Conservation (phyloP, 2,888 invertebrate genomes). For the Conus canariensis region DNA sequence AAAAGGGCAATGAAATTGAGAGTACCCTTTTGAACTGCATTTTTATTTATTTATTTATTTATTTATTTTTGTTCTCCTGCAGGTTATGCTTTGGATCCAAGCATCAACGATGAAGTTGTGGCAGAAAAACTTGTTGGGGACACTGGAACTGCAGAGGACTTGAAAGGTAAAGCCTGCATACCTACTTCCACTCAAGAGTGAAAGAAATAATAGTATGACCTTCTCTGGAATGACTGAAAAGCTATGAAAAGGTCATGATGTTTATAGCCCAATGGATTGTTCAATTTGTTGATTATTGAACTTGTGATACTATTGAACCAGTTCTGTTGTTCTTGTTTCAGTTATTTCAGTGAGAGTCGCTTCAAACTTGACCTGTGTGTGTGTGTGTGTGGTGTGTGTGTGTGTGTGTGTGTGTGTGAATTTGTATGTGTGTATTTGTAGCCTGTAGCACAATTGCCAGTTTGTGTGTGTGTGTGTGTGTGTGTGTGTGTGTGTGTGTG, state of each 20-base stretch:
- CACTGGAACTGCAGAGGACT: slow-evolving; percentile 85
- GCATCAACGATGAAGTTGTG: slow-evolving; percentile 82
- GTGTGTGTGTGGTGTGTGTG: not conserved
- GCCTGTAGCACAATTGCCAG: too few species aligned
- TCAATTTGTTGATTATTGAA: too few species aligned
- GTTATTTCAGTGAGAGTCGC: too few species aligned
- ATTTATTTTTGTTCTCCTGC: slow-evolving; percentile 20
- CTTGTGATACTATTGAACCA: too few species aligned
- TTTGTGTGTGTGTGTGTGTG: not conserved
- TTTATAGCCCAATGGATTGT: too few species aligned
- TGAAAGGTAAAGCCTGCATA: slow-evolving; percentile 82
- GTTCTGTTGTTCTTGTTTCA: too few species aligned
- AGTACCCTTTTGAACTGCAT: too few species aligned
- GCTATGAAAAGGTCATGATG: too few species aligned
- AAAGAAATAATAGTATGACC: too few species aligned
- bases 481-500: not conserved
- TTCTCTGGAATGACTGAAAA: too few species aligned
- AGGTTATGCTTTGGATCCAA: slow-evolving; percentile 95
- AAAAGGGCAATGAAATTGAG: too few species aligned
- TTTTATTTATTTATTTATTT: not conserved
- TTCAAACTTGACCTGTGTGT: not conserved
- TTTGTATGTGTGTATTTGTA: not conserved
- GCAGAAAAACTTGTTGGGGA: slow-evolving; percentile 83
- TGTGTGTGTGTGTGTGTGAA: not conserved
- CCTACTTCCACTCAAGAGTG: slow-evolving; percentile 67